A percentile compares a stretch with the other conserved stretches of the same genome.
phyloP scores from a whole-genome alignment of 2,797 vertebrate species.

The Micrastur ruficollis region DNA sequence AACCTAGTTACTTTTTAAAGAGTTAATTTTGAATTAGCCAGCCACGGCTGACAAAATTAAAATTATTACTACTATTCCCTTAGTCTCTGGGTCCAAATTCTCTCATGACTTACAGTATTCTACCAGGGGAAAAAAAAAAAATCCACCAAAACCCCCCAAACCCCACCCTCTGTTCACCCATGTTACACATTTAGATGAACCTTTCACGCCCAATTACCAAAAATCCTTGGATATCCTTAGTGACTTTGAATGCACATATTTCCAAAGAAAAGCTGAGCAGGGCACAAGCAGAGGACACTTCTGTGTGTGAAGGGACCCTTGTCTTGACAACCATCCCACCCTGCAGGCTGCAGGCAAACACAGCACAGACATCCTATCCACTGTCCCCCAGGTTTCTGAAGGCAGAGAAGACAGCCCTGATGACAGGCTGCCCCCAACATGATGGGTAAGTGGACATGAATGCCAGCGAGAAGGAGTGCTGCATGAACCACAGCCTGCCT shows the following conservation, averaged over 20 bases:
- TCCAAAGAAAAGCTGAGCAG: neutral
- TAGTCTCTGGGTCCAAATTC: neutral
- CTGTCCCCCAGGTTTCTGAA: neutral
- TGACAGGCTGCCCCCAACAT: neutral
- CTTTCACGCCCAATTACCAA: neutral
- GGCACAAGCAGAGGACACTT: neutral
- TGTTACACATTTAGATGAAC: neutral
- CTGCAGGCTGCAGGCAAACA: neutral
- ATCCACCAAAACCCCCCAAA: neutral
- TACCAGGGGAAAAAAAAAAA: neutral
- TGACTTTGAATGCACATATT: neutral
- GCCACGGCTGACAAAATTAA: neutral
- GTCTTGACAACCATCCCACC: rapidly evolving
- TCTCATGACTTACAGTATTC: neutral
- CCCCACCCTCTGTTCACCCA: neutral
- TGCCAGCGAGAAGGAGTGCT: neutral
- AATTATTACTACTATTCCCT: neutral
- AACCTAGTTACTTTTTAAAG: neutral
- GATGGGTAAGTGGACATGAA: neutral
- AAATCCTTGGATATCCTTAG: neutral
- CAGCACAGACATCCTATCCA: rapidly evolving
- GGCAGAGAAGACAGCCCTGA: neutral
- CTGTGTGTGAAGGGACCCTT: neutral
- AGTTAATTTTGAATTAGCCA: neutral
- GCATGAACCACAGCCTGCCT: neutral